These are phyloP conservation scores for Grus americana DNA, from an alignment of 2,113 vertebrate species.

Conservation along the genomic window DNA sequence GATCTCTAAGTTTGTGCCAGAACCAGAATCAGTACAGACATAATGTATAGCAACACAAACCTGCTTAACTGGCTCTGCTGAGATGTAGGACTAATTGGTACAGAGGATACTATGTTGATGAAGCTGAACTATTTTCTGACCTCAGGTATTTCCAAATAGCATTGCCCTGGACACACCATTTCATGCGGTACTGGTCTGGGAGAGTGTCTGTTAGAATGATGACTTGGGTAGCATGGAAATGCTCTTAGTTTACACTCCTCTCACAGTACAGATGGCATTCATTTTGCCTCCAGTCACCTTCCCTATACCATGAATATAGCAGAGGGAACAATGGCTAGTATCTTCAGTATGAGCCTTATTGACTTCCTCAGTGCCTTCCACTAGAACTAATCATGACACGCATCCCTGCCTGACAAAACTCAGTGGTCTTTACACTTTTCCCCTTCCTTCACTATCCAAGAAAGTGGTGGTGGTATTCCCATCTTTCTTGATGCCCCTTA, in stretches of 20 bases:
- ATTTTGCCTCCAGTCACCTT: background rate
- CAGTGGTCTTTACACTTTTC: background rate
- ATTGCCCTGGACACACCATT: background rate
- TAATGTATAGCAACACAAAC: background rate
- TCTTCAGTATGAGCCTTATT: background rate
- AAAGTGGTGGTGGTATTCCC: background rate
- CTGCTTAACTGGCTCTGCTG: background rate
- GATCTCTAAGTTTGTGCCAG: background rate
- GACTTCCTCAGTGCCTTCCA: background rate
- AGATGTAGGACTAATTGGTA: background rate
- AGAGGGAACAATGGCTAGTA: background rate
- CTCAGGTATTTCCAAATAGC: background rate
- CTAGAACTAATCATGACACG: background rate
- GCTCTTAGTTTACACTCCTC: background rate
- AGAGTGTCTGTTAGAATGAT: background rate
- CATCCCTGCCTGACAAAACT: background rate
- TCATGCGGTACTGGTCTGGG: background rate
- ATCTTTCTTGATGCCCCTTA: background rate
- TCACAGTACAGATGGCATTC: background rate
- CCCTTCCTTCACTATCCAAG: background rate
- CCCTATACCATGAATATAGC: background rate
- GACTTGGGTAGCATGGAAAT: background rate
- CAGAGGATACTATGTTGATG: background rate
- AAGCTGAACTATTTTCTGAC: background rate
- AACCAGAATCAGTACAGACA: background rate